Evolutionary conservation across 35 echinoderm and acorn worm genomes (phyloP), one percentile per base, ranked within the genome.

Genomic region (Ophiothrix spiculata): DNA sequence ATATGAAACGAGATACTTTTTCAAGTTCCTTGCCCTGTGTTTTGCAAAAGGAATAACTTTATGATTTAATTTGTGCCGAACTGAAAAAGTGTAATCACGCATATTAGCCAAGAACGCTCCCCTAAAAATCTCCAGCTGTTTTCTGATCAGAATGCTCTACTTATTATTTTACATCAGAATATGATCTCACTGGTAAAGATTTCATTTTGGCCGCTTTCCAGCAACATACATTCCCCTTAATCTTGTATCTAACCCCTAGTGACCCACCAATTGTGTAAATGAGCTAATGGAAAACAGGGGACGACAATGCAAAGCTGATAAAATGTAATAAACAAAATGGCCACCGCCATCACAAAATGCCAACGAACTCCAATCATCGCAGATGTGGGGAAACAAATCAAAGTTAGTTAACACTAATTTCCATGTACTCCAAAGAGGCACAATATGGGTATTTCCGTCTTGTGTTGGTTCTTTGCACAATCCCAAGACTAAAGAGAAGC

Each of bases 161-260:
- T 69, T 69, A 69, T 69, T 69, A 69, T 69, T 28, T 69, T 12
- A 15, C 60, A 69, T 4, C 60, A 28, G 60, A 69, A 69, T 69
- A 25, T 69, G 60, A 69, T 69, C 60, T 69, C 23, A 2, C 29
- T 69, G 60, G 60, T 28, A 69, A 15, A 28, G 60, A 69, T 69
- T 69, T 69, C n/a, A 69, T 25, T 25, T 69, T 69, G 60, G 60
- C 60, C 29, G 60, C 60, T 69, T 69, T 69, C 60, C 60, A 69
- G 60, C 29, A 28, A 28, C n/a, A 2, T 69, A 6, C 60, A 15
- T 69, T 69, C 60, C 60, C 60, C 25, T n/a, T n/a, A n/a, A n/a
- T n/a, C n/a, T n/a, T n/a, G n/a, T n/a, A n/a, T n/a, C n/a, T n/a
- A n/a, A 6, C 60, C 4, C 23, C 4, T 6, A 69, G 23, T 69